Percentiles rank a stretch among this genome's conserved stretches.
Conservation (phyloP, 2,113 vertebrate species). For the Nothocercus julius region DNA sequence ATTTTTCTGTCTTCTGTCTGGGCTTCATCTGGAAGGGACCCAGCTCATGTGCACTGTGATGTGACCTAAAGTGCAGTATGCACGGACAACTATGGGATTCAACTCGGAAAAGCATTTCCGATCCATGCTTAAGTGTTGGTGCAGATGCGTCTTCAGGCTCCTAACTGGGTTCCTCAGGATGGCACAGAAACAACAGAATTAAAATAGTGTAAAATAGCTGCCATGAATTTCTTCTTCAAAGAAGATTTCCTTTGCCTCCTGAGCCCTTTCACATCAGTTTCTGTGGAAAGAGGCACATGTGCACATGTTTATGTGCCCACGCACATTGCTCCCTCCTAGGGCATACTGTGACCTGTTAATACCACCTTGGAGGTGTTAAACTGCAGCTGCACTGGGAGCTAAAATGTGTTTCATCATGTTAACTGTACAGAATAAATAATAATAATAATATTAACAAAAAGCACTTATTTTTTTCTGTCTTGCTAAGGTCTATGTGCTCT, state of each 20-base stretch:
- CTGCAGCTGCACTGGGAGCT: conserved; percentile 44
- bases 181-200: background rate
- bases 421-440: background rate
- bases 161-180: background rate
- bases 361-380: conserved; percentile 36
- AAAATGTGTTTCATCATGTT: conserved; percentile 44
- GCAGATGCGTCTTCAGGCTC: background rate
- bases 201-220: background rate
- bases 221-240: background rate
- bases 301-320: background rate
- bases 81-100: background rate
- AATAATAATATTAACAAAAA: background rate
- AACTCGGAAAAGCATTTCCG: background rate
- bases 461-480: conserved; percentile 3
- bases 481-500: background rate
- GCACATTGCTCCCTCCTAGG: background rate
- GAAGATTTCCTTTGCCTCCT: background rate
- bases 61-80: background rate
- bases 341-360: background rate
- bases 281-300: background rate
- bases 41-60: rapidly evolving
- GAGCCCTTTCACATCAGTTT: background rate
- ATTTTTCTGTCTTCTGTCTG: background rate
- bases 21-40: background rate
- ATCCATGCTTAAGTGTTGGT: background rate